These are phyloP conservation scores for Etheostoma nigrum DNA, from an alignment of 2,797 vertebrate species.

Conservation along the genomic window DNA sequence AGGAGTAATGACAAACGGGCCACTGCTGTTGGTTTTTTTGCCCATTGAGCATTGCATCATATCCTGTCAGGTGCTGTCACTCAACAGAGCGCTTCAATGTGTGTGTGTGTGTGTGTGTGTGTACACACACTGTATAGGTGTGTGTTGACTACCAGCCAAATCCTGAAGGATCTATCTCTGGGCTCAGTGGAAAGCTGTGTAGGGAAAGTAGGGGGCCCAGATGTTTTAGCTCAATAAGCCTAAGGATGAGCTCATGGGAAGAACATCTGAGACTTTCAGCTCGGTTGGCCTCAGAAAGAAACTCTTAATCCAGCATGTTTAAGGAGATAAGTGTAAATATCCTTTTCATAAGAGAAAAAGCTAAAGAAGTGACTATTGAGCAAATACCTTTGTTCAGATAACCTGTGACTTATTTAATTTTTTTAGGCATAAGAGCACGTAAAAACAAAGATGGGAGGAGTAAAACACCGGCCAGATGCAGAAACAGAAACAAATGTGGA, in stretches of 20 bases:
- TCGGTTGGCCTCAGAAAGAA: conserved; percentile 58
- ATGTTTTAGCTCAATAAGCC: conserved; percentile 77
- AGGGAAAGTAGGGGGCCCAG: conserved; percentile 62
- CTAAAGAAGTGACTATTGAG: conserved; percentile 42
- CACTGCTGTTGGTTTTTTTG: conserved; percentile 61
- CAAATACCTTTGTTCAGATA: conserved; percentile 47
- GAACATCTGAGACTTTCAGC: conserved; percentile 74
- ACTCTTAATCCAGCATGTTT: conserved; percentile 58
- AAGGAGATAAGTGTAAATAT: conserved; percentile 47
- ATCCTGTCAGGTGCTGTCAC: conserved; percentile 63
- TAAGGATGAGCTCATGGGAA: conserved; percentile 73
- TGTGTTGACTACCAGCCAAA: conserved; percentile 39
- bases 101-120: conserved; percentile 13
- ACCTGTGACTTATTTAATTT: conserved; percentile 56
- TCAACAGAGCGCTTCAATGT: conserved; percentile 36
- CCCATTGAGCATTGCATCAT: conserved; percentile 36
- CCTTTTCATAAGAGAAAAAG: conserved; percentile 31
- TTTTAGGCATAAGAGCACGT: conserved; percentile 22
- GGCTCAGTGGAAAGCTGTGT: conserved; percentile 54
- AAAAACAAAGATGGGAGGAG: conserved; percentile 37
- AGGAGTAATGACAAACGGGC: conserved; percentile 68
- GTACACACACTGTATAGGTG: background rate
- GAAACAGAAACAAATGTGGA: conserved; percentile 59
- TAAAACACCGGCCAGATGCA: conserved; percentile 47
- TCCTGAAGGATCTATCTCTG: conserved; percentile 52